phyloP scores from a whole-genome alignment of 1,140 invertebrate genomes.

The Medauroidea extradentata region DNA sequence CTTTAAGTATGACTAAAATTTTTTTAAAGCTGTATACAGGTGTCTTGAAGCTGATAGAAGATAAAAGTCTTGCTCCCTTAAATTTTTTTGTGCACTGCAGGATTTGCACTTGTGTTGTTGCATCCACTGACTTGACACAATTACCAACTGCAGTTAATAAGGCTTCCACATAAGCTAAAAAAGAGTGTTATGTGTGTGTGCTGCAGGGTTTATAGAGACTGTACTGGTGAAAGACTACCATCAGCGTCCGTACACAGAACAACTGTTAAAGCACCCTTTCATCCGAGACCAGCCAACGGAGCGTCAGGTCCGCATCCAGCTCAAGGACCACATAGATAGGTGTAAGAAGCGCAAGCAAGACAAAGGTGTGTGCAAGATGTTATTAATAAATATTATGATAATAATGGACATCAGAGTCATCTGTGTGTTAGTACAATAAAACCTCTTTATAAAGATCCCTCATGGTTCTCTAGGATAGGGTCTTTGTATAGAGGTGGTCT shows the following conservation, averaged over 20 bases:
- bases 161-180: too few relatives aligned
- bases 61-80: neutral
- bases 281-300: constrained; percentile 98
- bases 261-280: constrained; percentile 95
- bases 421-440: too few relatives aligned
- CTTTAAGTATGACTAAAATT: too few relatives aligned
- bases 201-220: constrained; percentile 68
- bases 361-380: constrained; percentile 46
- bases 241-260: constrained; percentile 96
- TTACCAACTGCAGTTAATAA: too few relatives aligned
- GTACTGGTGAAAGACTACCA: constrained; percentile 97
- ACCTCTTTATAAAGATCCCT: too few relatives aligned
- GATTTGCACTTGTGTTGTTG: neutral
- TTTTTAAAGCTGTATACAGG: too few relatives aligned
- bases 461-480: too few relatives aligned
- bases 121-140: too few relatives aligned
- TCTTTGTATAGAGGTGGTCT: too few relatives aligned
- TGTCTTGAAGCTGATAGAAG: neutral
- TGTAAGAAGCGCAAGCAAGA: constrained; percentile 93
- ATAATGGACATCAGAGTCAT: too few relatives aligned
- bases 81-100: neutral
- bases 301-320: constrained; percentile 93
- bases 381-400: neutral
- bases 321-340: constrained; percentile 98
- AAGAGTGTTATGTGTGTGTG: too few relatives aligned